Conservation (phyloP, 2,888 invertebrate species). For the Priocnemis perturbator region DNA sequence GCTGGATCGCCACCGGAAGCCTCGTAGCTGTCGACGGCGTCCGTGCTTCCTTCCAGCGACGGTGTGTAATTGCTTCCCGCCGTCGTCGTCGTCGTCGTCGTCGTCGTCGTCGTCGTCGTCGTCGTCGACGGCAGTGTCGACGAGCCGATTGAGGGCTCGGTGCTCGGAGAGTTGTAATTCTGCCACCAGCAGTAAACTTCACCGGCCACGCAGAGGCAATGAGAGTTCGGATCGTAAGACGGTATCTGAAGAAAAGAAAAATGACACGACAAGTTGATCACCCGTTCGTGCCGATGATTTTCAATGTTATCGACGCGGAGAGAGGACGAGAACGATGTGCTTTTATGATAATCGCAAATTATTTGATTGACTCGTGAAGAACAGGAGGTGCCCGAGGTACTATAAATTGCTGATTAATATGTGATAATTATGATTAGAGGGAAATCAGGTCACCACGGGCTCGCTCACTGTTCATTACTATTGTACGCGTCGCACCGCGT, state of each 20-base stretch:
- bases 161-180: constrained; percentile 52
- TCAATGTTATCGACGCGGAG: too few relatives aligned
- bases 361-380: too few relatives aligned
- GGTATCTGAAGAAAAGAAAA: constrained; percentile 59
- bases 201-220: constrained; percentile 71
- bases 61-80: constrained; percentile 53
- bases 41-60: constrained; percentile 50
- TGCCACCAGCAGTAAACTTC: constrained; percentile 73
- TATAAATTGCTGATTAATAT: too few relatives aligned
- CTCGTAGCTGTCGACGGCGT: constrained; percentile 47
- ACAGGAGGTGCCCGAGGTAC: too few relatives aligned
- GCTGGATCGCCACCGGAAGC: constrained; percentile 45
- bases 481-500: too few relatives aligned
- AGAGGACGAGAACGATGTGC: too few relatives aligned
- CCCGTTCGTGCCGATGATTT: too few relatives aligned
- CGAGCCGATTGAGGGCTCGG: constrained; percentile 43
- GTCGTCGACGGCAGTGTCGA: constrained; percentile 38
- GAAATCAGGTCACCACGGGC: too few relatives aligned
- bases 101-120: constrained; percentile 2
- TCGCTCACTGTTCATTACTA: too few relatives aligned
- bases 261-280: neutral
- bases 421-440: too few relatives aligned
- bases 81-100: constrained; percentile 24
- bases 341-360: too few relatives aligned
- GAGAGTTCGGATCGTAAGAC: constrained; percentile 66